These are phyloP conservation scores for Epizoanthus scotinus DNA, from an alignment of 92 coral and sea anemone species.

Conservation along the genomic window DNA sequence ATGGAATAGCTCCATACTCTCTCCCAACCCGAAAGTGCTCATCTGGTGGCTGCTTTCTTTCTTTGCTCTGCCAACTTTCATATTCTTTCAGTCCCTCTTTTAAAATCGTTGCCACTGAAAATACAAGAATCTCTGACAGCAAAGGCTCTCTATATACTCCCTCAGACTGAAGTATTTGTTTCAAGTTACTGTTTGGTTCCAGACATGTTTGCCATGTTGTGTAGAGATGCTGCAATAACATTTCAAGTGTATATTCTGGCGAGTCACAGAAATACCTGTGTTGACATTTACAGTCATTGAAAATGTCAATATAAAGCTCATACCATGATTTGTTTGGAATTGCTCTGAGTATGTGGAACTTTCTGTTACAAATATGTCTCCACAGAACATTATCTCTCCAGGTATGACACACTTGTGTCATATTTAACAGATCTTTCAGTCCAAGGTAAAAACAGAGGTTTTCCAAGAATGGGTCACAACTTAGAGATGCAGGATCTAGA, in stretches of 20 bases:
- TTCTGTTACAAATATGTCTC: no score
- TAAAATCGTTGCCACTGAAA: not conserved
- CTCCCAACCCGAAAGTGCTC: constrained; percentile 1
- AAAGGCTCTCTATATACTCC: not conserved
- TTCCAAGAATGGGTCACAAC: not conserved
- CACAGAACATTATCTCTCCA: not conserved
- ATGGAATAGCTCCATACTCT: not conserved
- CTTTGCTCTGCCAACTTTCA: not conserved
- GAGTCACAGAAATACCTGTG: not conserved
- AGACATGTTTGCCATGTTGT: not conserved
- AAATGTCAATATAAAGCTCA: not conserved
- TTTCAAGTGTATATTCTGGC: not conserved
- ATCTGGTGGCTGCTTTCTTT: not conserved
- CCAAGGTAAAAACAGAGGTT: not conserved
- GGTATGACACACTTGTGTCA: not conserved
- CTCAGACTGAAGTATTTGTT: not conserved
- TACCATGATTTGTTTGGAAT: not conserved
- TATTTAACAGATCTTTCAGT: not conserved
- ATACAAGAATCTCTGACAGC: not conserved
- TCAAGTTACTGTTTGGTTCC: not conserved
- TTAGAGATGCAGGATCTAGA: not conserved
- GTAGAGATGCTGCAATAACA: not conserved
- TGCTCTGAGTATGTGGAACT: not conserved
- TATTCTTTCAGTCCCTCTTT: no score
- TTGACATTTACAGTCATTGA: not conserved